Evolutionary conservation across 2,113 vertebrate genomes (phyloP), one percentile per base, ranked within the genome.

Genomic region (Clarias macrocephalus): DNA sequence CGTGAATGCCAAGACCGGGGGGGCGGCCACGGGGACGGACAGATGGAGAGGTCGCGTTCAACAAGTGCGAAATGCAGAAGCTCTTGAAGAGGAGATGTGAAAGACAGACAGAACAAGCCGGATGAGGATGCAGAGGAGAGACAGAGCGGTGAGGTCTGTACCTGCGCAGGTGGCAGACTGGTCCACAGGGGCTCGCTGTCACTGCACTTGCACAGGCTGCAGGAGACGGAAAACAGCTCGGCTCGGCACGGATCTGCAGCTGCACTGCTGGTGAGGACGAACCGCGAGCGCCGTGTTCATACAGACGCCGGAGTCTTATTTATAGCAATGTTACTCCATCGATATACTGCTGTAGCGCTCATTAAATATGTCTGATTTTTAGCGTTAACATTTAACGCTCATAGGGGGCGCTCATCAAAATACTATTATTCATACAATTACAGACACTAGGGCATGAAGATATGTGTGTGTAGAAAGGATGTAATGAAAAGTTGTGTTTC

Each of bases 141-240:
- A 63, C 5, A 79, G 87, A 91, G 90, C 85, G 30, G 25, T 90
- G 89, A 9, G 25, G 86, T 89, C 88, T 86, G 88, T 93, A 95
- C 94, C 94, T 95, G 93, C 91, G 93, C 94, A 95, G 94, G 94
- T 95, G 93, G 94, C 89, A 91, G 88, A 88, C 88, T 90, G 91
- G 92, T 89, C 94, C 84, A 80, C 83, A 85, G 91, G 92, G 86
- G 90, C 89, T 88, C 83, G 88, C 91, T 93, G 93, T 93, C 93
- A 92, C 88, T 91, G 89, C 59, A 68, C 89, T 86, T 89, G 89
- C 91, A 48, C 48, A 23, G 88, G 85, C 87, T 90, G 87, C 83
- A 90, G 88, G 77, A 80, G 56, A 92, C 90, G 87, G 93, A 86
- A 90, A 92, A 91, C 89, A 80, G 89, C 89, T 93, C 91, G 42